Base-by-base conservation (phyloP, 2,888 invertebrate species). In the Prionchulus punctatus region DNA sequence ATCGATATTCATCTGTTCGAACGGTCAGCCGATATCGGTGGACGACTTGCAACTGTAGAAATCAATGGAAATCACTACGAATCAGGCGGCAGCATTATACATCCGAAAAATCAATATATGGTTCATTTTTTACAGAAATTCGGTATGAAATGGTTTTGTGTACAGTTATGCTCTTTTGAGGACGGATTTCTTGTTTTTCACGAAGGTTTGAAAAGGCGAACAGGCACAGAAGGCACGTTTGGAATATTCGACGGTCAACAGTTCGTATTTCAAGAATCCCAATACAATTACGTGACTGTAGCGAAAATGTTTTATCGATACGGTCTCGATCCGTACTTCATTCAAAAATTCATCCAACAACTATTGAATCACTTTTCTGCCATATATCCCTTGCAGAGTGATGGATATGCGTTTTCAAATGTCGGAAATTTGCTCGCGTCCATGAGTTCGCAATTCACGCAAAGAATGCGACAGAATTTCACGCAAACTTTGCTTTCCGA, bases 71-170 rank as follows among this genome's bases (percentile, higher is more conserved):
- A 72, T 23, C 68, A 73, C 15, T 80, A 77, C 67, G 81, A 82
- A 72, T 72, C 77, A 27, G 81, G 81, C 4, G 81, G 79, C 47
- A 67, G 77, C 4, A 70, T 81, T 3, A 77, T 82, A 62, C 81
- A 81, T 63, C 71, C 76, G 1, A 69, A 69, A 55, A 81, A 81
- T 66, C 68, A 72, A 62, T 78, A 80, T 60, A 79, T 81, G 77
- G 69, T 70, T 42, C 67, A 76, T 57, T 79, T 81, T 64, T 71
- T 76, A 1, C 67, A 76, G 47, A 61, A 74, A 52, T 27, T 53
- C 42, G 30, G 56, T 50, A 26, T 7, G 36, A 26, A 30, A 36
- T 7, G 36, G 7, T 36, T 36, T 36, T 18, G 18, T 12, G 18
- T 36, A 36, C 36, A 53, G 18, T 53, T 23, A 47, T 48, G 26